A percentile compares a stretch with the other conserved stretches of the same genome.
phyloP scores from a whole-genome alignment of 2,113 vertebrate species.

The Barbus barbus region DNA sequence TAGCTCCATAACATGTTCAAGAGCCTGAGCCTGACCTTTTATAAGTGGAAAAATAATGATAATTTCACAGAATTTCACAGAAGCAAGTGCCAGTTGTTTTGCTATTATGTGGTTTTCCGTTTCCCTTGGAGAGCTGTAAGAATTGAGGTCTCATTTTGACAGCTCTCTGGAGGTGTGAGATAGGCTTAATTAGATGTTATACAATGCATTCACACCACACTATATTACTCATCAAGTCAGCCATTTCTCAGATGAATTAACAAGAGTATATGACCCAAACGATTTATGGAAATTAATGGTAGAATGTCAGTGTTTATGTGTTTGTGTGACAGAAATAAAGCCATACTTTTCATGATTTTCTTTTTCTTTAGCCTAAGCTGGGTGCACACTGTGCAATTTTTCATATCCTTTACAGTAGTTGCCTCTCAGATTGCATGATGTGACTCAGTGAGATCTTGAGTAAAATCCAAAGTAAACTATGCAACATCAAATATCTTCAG shows the following conservation, averaged over 20 bases:
- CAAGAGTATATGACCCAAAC: not conserved
- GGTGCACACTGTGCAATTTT: not conserved
- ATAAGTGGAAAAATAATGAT: not conserved
- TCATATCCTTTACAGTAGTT: not conserved
- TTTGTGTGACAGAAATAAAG: not conserved
- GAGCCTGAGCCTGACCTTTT: not conserved
- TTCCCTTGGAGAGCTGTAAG: not conserved
- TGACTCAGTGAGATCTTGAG: not conserved
- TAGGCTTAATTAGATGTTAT: slow-evolving; percentile 28
- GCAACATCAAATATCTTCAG: not conserved
- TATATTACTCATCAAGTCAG: not conserved
- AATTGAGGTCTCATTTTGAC: slow-evolving; percentile 20
- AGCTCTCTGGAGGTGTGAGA: slow-evolving; percentile 28
- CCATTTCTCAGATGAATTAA: not conserved
- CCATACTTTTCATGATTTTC: not conserved
- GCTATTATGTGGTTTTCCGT: slow-evolving; percentile 16
- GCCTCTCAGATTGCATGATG: not conserved
- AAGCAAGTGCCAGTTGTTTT: slow-evolving; percentile 14
- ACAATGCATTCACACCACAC: slow-evolving; percentile 10
- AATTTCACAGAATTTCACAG: slow-evolving; percentile 28
- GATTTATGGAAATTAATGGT: not conserved
- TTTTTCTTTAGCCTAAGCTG: not conserved
- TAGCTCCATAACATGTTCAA: not conserved
- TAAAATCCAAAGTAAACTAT: slow-evolving; percentile 5
- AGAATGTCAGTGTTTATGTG: not conserved